Evolutionary conservation across 2,113 vertebrate species (phyloP).

Genomic region (Gyps fulvus): DNA sequence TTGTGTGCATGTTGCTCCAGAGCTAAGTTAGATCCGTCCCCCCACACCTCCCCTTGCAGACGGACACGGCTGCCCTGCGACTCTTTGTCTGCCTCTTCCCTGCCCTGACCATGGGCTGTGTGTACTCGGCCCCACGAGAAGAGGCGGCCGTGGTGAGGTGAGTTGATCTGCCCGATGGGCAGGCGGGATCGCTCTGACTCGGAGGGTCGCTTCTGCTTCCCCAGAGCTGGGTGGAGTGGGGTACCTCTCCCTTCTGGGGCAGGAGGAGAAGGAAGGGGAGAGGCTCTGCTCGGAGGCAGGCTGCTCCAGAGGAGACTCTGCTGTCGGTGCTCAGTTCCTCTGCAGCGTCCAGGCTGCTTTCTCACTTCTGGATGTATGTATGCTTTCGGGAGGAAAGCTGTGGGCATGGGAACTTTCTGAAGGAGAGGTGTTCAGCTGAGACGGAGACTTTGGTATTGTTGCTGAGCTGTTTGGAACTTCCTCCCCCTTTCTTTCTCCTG

Average conservation of each 20-base stretch:
- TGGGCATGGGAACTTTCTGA: not conserved
- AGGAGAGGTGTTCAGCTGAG: not conserved
- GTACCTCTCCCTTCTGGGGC: not conserved
- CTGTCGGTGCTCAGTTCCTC: accelerated
- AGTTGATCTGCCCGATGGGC: conserved; percentile 39
- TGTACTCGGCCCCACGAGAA: conserved; percentile 82
- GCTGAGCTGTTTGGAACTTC: not conserved
- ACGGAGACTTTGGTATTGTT: accelerated
- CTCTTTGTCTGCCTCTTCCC: conserved; percentile 39
- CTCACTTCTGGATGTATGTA: accelerated
- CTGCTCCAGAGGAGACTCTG: not conserved
- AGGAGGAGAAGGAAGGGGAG: not conserved
- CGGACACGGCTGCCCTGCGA: not conserved
- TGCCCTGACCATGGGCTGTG: conserved; percentile 82
- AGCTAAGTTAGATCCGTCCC: conserved; percentile 2
- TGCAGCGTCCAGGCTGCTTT: accelerated
- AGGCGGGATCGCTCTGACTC: not conserved
- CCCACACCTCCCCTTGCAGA: not conserved
- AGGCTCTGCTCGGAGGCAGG: not conserved
- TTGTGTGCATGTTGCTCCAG: not conserved
- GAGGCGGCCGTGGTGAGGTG: conserved; percentile 80
- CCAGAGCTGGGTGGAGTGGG: not conserved
- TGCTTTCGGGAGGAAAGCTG: not conserved
- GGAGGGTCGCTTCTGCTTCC: accelerated
- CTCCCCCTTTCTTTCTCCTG: not conserved